Percentiles rank a stretch among this genome's conserved stretches.
These are phyloP conservation scores for Dioctria linearis DNA, from an alignment of 2,888 invertebrate species.

Conservation along the genomic window DNA sequence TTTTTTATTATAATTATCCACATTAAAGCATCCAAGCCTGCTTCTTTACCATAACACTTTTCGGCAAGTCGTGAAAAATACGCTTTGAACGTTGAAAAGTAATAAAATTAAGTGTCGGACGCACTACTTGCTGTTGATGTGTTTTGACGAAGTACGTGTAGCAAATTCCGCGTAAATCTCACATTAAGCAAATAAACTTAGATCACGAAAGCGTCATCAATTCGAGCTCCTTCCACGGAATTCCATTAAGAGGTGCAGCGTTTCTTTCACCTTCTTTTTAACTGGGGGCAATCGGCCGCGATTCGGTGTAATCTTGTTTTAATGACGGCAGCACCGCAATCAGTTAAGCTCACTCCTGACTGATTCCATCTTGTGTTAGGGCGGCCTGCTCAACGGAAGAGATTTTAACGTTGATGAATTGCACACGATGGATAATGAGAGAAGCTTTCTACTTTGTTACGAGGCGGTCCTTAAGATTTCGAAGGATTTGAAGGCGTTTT, in stretches of 20 bases:
- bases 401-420: constrained; percentile 48
- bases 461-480: neutral
- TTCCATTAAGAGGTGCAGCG: neutral
- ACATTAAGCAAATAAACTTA: constrained; percentile 15
- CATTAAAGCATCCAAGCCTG: no score
- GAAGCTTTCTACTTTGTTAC: constrained; percentile 43
- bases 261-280: constrained; percentile 23
- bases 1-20: no score
- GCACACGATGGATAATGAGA: constrained; percentile 26
- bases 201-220: neutral
- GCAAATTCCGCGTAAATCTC: neutral
- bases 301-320: constrained; percentile 38
- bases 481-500: constrained; percentile 38
- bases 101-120: constrained; percentile 1
- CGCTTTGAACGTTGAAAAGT: no score
- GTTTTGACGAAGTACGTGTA: neutral
- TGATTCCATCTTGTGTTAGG: constrained; percentile 12
- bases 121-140: neutral
- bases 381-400: constrained; percentile 5
- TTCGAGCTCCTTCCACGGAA: neutral
- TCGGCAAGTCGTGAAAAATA: no score
- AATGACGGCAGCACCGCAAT: constrained; percentile 41
- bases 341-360: constrained; percentile 1
- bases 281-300: constrained; percentile 21
- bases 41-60: no score